Percentiles rank a stretch among this genome's conserved stretches.
These are phyloP conservation scores for Cyanoramphus novaezelandiae DNA, from an alignment of 2,113 vertebrate species.

Conservation along the genomic window DNA sequence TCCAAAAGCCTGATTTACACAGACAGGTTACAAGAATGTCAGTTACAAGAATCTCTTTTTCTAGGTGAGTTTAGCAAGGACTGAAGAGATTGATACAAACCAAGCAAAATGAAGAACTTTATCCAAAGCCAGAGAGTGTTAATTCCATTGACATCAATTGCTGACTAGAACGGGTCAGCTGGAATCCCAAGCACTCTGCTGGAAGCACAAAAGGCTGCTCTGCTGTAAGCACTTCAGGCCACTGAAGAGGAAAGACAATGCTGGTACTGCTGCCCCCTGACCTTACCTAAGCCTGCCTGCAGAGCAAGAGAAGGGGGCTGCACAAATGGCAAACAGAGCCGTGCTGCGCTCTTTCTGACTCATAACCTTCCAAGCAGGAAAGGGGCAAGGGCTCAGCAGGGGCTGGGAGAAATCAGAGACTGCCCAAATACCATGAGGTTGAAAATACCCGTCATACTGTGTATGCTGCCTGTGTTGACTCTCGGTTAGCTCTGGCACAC, in stretches of 20 bases:
- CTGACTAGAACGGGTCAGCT: background rate
- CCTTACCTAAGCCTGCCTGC: background rate
- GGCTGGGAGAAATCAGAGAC: background rate
- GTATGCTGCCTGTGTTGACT: background rate
- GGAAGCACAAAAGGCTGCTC: background rate
- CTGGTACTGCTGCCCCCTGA: background rate
- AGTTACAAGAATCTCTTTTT: background rate
- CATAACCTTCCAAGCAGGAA: background rate
- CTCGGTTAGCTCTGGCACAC: background rate
- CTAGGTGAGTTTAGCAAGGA: background rate
- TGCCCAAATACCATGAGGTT: background rate
- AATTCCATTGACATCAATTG: background rate
- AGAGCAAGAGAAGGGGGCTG: background rate
- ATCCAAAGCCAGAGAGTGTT: background rate
- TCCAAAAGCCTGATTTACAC: background rate
- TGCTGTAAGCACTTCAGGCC: no score
- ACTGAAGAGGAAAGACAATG: background rate
- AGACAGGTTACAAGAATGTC: background rate
- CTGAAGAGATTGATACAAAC: background rate
- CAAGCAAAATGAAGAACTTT: background rate
- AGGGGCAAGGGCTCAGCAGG: background rate
- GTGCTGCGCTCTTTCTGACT: fast-evolving
- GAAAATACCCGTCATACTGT: background rate
- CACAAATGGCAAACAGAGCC: background rate
- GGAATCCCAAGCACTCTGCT: no score